A percentile compares a stretch with the other conserved stretches of the same genome.
phyloP scores from a whole-genome alignment of 2,113 vertebrate genomes.

The Crocuta crocuta region DNA sequence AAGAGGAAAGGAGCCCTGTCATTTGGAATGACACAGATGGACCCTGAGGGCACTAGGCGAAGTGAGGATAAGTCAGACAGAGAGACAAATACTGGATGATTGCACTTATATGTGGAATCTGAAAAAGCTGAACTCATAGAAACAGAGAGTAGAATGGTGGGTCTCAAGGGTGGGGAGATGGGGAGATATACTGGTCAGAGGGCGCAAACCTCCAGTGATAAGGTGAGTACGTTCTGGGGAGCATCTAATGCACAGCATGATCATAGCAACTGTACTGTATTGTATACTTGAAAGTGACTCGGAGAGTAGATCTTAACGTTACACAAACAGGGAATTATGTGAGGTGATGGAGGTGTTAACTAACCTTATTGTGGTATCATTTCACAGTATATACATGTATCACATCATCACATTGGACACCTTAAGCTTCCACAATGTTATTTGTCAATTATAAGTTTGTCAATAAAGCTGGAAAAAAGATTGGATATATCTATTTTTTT shows the following conservation, averaged over 20 bases:
- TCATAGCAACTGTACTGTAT: background rate
- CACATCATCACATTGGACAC: background rate
- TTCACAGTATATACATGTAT: background rate
- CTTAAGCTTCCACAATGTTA: background rate
- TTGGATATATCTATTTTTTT: background rate
- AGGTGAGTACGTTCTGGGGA: background rate
- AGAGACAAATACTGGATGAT: background rate
- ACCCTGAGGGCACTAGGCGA: background rate
- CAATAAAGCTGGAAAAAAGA: background rate
- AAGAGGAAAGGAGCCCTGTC: background rate
- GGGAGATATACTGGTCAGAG: background rate
- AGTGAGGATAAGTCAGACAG: background rate
- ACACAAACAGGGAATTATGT: background rate
- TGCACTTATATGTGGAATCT: background rate
- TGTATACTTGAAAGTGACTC: background rate
- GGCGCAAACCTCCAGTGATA: background rate
- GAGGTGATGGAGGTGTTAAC: background rate
- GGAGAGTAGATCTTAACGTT: background rate
- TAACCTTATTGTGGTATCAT: background rate
- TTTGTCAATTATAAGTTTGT: background rate
- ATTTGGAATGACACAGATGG: too few species aligned
- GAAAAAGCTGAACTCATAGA: background rate
- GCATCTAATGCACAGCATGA: too few species aligned
- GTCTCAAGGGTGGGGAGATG: background rate
- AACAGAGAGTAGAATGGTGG: background rate